Evolutionary conservation across 2,888 invertebrate species (phyloP).

Genomic region (Melieria crassipennis): DNA sequence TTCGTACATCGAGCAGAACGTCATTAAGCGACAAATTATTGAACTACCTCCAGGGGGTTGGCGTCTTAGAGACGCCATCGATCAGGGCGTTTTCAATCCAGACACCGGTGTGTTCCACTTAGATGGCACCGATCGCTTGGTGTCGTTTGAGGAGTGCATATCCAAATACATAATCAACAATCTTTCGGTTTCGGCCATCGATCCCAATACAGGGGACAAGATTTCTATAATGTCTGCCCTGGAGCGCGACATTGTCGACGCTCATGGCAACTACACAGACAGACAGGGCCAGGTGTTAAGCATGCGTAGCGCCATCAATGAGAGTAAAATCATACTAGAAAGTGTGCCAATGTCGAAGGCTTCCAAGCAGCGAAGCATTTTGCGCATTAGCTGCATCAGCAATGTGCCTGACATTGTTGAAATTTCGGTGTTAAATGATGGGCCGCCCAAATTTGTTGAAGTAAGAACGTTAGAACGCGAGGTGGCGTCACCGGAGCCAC

Average conservation of each 20-base stretch:
- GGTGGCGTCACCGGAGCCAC: constrained; percentile 71
- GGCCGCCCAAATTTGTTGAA: constrained; percentile 67
- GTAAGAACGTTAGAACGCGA: constrained; percentile 65
- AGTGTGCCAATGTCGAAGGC: constrained; percentile 65
- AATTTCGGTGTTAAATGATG: constrained; percentile 69
- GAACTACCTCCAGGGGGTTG: constrained; percentile 87
- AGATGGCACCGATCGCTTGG: constrained; percentile 84
- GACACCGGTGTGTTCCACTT: constrained; percentile 84
- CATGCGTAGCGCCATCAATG: constrained; percentile 79
- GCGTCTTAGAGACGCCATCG: constrained; percentile 84
- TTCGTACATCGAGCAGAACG: constrained; percentile 57
- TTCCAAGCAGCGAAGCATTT: constrained; percentile 70
- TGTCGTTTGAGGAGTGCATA: constrained; percentile 88
- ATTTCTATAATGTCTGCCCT: constrained; percentile 77
- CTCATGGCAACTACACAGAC: constrained; percentile 79
- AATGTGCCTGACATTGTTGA: constrained; percentile 79
- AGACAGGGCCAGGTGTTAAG: constrained; percentile 69
- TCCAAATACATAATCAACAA: constrained; percentile 86
- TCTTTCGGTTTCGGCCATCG: constrained; percentile 82
- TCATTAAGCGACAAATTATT: constrained; percentile 75
- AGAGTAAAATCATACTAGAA: constrained; percentile 73
- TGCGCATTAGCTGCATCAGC: constrained; percentile 77
- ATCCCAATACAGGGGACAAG: constrained; percentile 77
- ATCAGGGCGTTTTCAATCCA: constrained; percentile 84
- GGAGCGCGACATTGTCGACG: constrained; percentile 81